Evolutionary conservation across 2,113 vertebrate genomes (phyloP).

Genomic region (Varanus salvator): DNA sequence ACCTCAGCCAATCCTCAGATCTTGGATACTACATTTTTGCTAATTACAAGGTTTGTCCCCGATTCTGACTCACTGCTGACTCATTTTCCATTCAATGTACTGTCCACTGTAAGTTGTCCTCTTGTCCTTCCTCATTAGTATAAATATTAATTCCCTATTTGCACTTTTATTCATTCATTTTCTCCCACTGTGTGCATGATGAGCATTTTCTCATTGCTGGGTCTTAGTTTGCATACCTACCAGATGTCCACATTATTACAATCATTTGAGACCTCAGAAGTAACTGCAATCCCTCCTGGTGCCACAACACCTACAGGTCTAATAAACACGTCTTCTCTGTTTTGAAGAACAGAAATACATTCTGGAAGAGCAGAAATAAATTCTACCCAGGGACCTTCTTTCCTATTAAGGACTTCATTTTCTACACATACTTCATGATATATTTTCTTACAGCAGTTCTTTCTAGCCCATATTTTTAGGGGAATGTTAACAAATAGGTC

Average conservation of each 20-base stretch:
- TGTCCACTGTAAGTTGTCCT: slow-evolving; percentile 5
- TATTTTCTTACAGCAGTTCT: not conserved
- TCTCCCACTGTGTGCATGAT: not conserved
- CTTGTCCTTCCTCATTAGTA: not conserved
- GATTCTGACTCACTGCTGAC: slow-evolving; percentile 19
- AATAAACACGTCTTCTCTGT: not conserved
- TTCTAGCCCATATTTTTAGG: not conserved
- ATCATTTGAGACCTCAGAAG: not conserved
- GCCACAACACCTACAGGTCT: not conserved
- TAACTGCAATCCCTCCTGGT: not conserved
- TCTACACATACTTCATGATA: not conserved
- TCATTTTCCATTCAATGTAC: slow-evolving; percentile 18
- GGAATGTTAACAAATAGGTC: not conserved
- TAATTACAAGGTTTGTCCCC: slow-evolving; percentile 18
- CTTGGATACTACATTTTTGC: not conserved
- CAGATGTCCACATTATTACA: not conserved
- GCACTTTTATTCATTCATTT: not conserved
- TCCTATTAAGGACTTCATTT: not conserved
- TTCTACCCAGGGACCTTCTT: not conserved
- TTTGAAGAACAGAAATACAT: not conserved
- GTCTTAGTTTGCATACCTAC: not conserved
- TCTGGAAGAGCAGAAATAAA: not conserved
- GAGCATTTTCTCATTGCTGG: not conserved
- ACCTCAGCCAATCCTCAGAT: not conserved
- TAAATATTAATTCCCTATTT: not conserved